Conservation (phyloP, 2,113 vertebrate species). For the Lates calcarifer region DNA sequence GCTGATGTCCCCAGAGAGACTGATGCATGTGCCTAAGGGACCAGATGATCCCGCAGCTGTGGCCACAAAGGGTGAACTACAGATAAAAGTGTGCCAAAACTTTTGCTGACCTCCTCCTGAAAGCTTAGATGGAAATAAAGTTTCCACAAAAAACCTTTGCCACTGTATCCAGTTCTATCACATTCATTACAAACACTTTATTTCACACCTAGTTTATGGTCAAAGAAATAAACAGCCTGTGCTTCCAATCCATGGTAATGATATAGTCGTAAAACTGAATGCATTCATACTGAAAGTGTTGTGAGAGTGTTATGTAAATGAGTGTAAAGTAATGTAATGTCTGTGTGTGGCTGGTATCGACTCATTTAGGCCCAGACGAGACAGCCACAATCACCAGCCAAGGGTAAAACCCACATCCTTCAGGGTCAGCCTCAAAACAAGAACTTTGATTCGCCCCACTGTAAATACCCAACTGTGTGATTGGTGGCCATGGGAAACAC, state of each 20-base stretch:
- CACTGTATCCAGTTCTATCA: neutral
- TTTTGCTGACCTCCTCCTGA: slow-evolving; percentile 34
- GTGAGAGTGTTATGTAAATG: slow-evolving; percentile 52
- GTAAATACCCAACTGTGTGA: slow-evolving; percentile 65
- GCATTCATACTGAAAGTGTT: slow-evolving; percentile 43
- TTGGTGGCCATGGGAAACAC: slow-evolving; percentile 62
- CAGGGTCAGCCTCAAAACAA: slow-evolving; percentile 83
- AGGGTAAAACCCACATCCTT: slow-evolving; percentile 84
- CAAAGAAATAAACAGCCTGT: neutral
- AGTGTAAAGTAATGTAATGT: slow-evolving; percentile 43
- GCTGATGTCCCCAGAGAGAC: slow-evolving; percentile 72
- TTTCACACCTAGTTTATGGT: neutral
- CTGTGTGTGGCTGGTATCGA: slow-evolving; percentile 62
- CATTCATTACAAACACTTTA: slow-evolving; percentile 10
- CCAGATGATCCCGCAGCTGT: slow-evolving; percentile 58
- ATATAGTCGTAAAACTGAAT: slow-evolving; percentile 13
- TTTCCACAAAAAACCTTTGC: neutral
- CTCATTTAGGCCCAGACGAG: slow-evolving; percentile 76
- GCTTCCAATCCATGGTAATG: slow-evolving; percentile 20
- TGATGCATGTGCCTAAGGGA: slow-evolving; percentile 64
- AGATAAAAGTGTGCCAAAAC: slow-evolving; percentile 50
- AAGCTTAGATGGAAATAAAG: slow-evolving; percentile 38
- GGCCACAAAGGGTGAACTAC: slow-evolving; percentile 37
- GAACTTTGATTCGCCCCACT: slow-evolving; percentile 78
- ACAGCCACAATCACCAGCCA: slow-evolving; percentile 82